Base-by-base conservation (phyloP, 2,113 vertebrate genomes). In the Hydrolagus affinis region DNA sequence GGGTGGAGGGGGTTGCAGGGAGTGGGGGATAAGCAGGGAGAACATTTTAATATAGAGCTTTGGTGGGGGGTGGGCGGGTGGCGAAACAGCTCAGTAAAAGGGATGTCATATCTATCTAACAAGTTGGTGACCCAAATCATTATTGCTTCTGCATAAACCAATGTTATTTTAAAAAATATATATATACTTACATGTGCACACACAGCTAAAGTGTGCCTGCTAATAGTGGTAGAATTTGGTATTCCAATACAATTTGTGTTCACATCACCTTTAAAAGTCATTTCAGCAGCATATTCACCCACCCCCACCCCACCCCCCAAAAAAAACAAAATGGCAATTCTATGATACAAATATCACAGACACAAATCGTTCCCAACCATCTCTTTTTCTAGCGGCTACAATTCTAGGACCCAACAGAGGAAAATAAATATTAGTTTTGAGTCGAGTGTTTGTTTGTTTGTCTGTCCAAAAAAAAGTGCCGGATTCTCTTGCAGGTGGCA, bases 401-500 rank as follows among this genome's bases (percentile, higher is more conserved):
- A 32, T 30, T 68, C 62, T 30, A 56, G 78, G 78, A 64, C 76
- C 62, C 78, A 68, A 11, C 17, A 15, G 72, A 73, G 73, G 78
- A 28, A 17, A 83, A 83, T 83, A 83, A 83, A 83, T 44, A 44
- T 83, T 83, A 83, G 62, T 83, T 83, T 66, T 68, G 78, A 83
- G 11, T 83, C 66, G 62, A 83, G 78, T 28, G 78, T 17, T 66
- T 66, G 62, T 64, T 64, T 62, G 56, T 21, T 64, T 32, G 66
- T 66, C 30, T 68, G 78, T 83, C 78, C 78, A 83, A 83, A n/a
- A n/a, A n/a, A n/a, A n/a, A 83, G 78, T 83, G 78, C 60, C 78
- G 66, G 78, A 62, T 17, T n/a, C 25, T 68, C 78, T 83, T 83
- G 78, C 78, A n/a, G 64, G 78, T 17, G 62, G 66, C 78, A 83